phyloP scores from a whole-genome alignment of 1,140 invertebrate species.

The Drosophila miranda region DNA sequence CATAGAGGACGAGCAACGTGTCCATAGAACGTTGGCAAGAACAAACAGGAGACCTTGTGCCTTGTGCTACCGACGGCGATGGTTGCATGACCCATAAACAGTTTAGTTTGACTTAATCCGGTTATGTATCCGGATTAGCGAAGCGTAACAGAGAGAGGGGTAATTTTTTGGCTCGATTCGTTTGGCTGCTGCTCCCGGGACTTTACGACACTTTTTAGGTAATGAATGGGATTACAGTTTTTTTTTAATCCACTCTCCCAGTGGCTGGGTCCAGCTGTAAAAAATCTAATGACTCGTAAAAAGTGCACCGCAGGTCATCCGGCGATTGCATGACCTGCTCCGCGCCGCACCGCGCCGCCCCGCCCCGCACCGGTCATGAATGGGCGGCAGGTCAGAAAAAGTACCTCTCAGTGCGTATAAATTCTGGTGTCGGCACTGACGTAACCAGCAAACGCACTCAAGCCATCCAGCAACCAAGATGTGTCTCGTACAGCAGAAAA shows the following conservation, averaged over 20 bases:
- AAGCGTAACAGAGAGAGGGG: neutral
- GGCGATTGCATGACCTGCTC: constrained; percentile 37
- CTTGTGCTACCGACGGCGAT: neutral
- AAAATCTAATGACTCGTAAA: constrained; percentile 52
- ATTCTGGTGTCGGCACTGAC: neutral
- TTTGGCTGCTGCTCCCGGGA: constrained; percentile 1
- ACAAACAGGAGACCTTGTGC: neutral
- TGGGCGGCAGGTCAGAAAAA: constrained; percentile 60
- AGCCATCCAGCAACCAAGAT: constrained; percentile 42
- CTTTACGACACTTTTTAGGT: constrained; percentile 71
- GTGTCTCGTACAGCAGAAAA: constrained; percentile 43
- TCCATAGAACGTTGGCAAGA: constrained; percentile 4
- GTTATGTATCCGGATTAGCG: constrained; percentile 67
- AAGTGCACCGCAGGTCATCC: constrained; percentile 20
- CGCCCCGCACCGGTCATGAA: constrained; percentile 46
- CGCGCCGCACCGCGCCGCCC: neutral
- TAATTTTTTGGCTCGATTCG: constrained; percentile 20
- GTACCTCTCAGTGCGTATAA: constrained; percentile 39
- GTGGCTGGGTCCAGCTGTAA: constrained; percentile 20
- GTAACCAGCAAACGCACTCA: constrained; percentile 46
- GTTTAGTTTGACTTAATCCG: constrained; percentile 58
- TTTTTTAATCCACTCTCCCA: constrained; percentile 64
- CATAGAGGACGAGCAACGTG: constrained; percentile 7
- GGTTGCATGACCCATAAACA: constrained; percentile 62
- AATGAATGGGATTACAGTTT: constrained; percentile 70